Conservation (phyloP, 2,113 vertebrate genomes). For the Otis tarda region DNA sequence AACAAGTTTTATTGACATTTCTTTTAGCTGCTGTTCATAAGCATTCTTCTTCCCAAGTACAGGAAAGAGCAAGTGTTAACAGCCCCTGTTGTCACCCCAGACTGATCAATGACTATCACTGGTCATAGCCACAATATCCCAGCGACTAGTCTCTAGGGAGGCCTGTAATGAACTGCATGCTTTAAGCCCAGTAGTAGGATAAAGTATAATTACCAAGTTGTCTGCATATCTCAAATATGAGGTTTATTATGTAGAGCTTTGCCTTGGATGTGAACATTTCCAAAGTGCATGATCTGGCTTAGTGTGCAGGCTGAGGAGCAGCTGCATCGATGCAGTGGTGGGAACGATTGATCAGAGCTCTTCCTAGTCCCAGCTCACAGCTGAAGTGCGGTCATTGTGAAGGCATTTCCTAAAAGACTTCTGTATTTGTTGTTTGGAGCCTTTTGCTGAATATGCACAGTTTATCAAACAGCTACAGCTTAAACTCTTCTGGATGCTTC, state of each 20-base stretch:
- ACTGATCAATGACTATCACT: neutral
- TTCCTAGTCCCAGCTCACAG: neutral
- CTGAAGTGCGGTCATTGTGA: neutral
- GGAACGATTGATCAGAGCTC: neutral
- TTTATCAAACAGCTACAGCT: neutral
- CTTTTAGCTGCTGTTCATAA: neutral
- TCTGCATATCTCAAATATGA: neutral
- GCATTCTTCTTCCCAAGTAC: neutral
- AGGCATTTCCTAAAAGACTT: neutral
- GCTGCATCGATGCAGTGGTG: accelerated
- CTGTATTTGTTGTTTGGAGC: neutral
- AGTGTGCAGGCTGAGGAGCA: neutral
- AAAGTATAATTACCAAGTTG: neutral
- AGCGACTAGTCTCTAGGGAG: neutral
- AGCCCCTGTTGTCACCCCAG: neutral
- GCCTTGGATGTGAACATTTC: neutral
- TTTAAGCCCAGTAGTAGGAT: neutral
- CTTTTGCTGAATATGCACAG: neutral
- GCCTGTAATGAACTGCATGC: neutral
- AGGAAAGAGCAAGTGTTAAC: neutral
- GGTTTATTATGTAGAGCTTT: neutral
- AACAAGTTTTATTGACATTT: neutral
- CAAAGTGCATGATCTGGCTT: neutral
- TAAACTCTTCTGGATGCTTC: neutral
- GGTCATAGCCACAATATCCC: neutral